Evolutionary conservation across 2,113 vertebrate genomes (phyloP).

Genomic region (Cyanoliseus patagonus): DNA sequence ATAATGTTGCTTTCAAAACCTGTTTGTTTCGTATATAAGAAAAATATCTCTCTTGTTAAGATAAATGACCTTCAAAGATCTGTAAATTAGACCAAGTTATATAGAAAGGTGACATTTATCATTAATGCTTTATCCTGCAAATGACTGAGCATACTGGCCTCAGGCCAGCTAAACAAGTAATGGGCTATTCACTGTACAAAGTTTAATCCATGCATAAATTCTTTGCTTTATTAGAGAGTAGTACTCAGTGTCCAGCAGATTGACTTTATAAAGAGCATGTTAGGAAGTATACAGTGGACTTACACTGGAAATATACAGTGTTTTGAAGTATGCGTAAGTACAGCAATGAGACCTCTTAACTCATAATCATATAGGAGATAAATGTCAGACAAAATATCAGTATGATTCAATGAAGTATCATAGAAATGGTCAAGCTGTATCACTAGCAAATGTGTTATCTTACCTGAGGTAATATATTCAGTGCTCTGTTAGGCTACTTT

Average conservation of each 20-base stretch:
- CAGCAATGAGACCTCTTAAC: neutral
- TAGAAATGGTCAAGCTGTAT: neutral
- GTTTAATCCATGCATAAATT: neutral
- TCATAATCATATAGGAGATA: neutral
- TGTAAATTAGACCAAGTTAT: neutral
- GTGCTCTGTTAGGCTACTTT: neutral
- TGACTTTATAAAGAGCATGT: neutral
- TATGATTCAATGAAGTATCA: neutral
- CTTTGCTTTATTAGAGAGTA: neutral
- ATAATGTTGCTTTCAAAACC: neutral
- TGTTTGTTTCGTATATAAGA: neutral
- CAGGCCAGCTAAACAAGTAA: neutral
- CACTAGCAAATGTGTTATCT: rapidly evolving
- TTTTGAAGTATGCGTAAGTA: neutral
- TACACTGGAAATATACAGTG: neutral
- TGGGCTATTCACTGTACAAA: neutral
- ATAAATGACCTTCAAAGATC: neutral
- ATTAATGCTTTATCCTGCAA: neutral
- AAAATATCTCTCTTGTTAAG: neutral
- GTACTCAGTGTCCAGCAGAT: neutral
- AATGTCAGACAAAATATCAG: neutral
- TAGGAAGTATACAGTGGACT: neutral
- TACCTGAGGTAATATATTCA: neutral
- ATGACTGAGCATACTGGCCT: neutral
- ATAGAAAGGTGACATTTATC: neutral